Base-by-base conservation (phyloP, 2,797 vertebrate genomes). In the Gymnoscopelus microlampas region DNA sequence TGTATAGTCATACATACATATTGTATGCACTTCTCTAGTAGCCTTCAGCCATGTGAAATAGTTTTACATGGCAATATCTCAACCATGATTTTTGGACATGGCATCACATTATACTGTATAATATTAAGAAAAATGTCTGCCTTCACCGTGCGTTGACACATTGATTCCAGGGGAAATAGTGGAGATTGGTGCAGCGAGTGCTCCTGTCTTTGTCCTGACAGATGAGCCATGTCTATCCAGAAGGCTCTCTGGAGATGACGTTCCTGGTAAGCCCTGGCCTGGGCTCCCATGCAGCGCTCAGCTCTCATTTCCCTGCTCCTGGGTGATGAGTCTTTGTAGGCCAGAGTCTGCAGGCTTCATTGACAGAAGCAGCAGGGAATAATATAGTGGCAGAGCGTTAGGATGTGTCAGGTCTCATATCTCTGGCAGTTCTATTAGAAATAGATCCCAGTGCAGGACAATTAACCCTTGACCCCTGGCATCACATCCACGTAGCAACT, bases 401-500 rank as follows among this genome's bases (percentile, higher is more conserved):
- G 83, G 79, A 87, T 86, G 85, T 92, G 87, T 87, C 83, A 90
- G 87, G 86, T 86, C 88, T 84, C 83, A 87, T 91, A 91, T 91
- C 86, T 89, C 85, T 77, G 81, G 86, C 84, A 84, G 85, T 85
- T 91, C 85, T 85, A 91, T 92, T 89, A 90, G 87, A 91, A 92
- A 90, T 85, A 76, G 90, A 92, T 92, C 84, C 82, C 59, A 83
- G 80, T 79, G 79, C 79, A 76, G 86, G 83, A 88, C 87, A 90
- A 88, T 93, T 92, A 92, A 93, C 90, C 89, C 74, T 70, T 87
- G 66, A 60, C n/a, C n/a, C n/a, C 70, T 87, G 84, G 81, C 81
- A 73, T 84, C 86, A 88, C 84, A 88, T 89, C 88, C 84, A 80
- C 76, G 88, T 85, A 77, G 81, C 83, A 90, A 88, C 79, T 78